A percentile compares a stretch with the other conserved stretches of the same genome.
phyloP scores from a whole-genome alignment of 2,888 invertebrate species.

The Eupeodes latifasciatus region DNA sequence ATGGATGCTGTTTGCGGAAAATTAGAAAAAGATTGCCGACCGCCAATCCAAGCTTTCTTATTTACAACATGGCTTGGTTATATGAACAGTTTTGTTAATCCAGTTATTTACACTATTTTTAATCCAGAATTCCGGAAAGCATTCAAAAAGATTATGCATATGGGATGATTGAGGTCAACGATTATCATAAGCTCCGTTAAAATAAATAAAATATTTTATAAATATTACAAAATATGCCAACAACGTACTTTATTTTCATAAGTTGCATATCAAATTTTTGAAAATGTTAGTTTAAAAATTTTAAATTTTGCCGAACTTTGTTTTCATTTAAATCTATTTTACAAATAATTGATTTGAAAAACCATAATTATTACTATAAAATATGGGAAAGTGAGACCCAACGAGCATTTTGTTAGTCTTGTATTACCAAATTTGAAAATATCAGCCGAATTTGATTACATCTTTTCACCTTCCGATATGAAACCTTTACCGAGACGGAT shows the following conservation, averaged over 20 bases:
- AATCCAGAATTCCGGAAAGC: constrained; percentile 99
- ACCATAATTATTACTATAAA: too few species aligned
- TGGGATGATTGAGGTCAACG: constrained; percentile 85
- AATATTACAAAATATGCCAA: constrained; percentile 57
- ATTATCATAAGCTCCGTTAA: constrained; percentile 16
- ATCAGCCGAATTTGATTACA: too few species aligned
- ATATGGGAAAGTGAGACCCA: too few species aligned
- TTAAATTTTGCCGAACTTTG: too few species aligned
- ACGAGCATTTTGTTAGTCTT: too few species aligned
- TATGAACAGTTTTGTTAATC: constrained; percentile 97
- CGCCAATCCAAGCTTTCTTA: constrained; percentile 95
- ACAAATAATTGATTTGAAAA: too few species aligned
- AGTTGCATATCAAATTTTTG: too few species aligned
- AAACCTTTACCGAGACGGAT: too few species aligned
- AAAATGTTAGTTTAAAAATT: too few species aligned
- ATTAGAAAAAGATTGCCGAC: constrained; percentile 90
- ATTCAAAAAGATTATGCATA: constrained; percentile 95
- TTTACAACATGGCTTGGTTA: constrained; percentile 99
- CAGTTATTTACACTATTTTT: constrained; percentile 97
- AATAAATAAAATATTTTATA: constrained; percentile 68
- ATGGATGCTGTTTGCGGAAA: constrained; percentile 98
- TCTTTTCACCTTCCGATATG: too few species aligned
- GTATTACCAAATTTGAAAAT: too few species aligned
- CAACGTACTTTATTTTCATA: neutral
- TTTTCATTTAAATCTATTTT: too few species aligned